phyloP scores from a whole-genome alignment of 2,888 invertebrate genomes.

The Sphinx pinastri region DNA sequence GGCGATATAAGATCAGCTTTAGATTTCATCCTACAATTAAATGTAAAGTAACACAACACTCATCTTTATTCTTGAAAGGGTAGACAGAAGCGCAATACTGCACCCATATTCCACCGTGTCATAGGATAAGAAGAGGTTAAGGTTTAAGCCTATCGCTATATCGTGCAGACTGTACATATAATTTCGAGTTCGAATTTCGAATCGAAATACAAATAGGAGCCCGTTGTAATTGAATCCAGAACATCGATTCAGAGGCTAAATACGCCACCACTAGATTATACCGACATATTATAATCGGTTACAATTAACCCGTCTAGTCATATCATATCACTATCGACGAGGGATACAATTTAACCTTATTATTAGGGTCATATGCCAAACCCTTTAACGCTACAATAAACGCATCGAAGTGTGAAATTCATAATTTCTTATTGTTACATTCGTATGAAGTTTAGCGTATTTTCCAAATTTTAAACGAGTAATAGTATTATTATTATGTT shows the following conservation, averaged over 20 bases:
- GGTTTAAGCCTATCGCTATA: no score
- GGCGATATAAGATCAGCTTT: no score
- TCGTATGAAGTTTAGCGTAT: neutral
- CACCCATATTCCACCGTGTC: no score
- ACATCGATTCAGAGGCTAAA: neutral
- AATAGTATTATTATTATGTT: no score
- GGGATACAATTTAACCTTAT: neutral
- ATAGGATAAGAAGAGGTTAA: no score
- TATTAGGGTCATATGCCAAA: neutral
- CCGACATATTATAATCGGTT: neutral
- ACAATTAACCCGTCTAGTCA: conserved; percentile 1
- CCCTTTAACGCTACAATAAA: conserved; percentile 13
- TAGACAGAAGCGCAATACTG: no score
- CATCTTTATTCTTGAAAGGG: no score
- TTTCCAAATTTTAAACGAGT: neutral
- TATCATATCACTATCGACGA: neutral
- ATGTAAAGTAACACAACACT: no score
- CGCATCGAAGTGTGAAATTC: neutral
- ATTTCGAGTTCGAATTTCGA: no score
- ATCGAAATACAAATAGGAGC: no score
- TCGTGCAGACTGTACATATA: no score
- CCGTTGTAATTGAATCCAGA: neutral
- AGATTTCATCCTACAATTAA: no score
- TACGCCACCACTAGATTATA: neutral
- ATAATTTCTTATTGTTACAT: conserved; percentile 1